Conservation (phyloP, 2,888 invertebrate genomes). For the Cloeon dipterum region DNA sequence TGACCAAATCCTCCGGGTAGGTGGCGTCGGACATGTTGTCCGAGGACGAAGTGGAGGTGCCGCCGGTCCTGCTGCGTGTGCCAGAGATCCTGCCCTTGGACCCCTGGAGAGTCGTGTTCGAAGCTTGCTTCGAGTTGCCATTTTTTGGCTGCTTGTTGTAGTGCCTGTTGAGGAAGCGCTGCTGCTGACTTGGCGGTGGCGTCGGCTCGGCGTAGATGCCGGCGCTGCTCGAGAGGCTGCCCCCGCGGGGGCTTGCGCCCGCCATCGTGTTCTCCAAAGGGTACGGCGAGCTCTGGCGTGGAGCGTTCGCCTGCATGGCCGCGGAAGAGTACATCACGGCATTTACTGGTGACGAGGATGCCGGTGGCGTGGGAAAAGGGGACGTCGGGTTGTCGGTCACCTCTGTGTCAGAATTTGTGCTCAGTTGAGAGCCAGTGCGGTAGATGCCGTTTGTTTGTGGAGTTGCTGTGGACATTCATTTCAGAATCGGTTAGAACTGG, state of each 20-base stretch:
- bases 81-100: not conserved
- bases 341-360: conserved; percentile 22
- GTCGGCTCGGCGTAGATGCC: not conserved
- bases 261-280: not conserved
- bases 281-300: not conserved
- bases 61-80: not conserved
- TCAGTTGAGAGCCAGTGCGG: conserved; percentile 1
- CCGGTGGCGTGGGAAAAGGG: conserved; percentile 27
- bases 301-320: not conserved
- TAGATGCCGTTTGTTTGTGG: not conserved
- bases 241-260: not conserved
- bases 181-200: not conserved
- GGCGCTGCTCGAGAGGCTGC: not conserved
- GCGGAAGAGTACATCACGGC: conserved; percentile 1
- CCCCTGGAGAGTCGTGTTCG: not conserved
- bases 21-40: not conserved
- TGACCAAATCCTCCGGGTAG: not conserved
- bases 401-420: conserved; percentile 46
- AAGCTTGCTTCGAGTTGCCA: not conserved
- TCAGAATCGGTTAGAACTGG: too few species aligned
- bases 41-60: not conserved
- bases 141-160: not conserved
- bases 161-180: not conserved
- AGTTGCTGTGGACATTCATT: too few species aligned
- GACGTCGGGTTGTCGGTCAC: conserved; percentile 30